phyloP scores from a whole-genome alignment of 2,797 vertebrate species.

The Crocidura indochinensis region DNA sequence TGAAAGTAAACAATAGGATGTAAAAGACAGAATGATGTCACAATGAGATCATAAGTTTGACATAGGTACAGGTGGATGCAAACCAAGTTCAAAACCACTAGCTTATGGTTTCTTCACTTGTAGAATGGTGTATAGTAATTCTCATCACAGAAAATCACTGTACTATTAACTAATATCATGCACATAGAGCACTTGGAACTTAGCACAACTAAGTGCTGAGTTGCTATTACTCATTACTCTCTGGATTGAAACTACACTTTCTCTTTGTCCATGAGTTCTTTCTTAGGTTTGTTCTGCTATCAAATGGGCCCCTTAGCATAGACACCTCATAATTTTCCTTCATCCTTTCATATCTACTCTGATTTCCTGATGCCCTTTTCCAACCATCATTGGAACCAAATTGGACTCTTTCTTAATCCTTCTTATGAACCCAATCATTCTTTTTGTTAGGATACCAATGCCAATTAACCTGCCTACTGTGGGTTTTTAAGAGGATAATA shows the following conservation, averaged over 20 bases:
- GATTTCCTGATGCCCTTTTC: too few species aligned
- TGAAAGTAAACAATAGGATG: not conserved
- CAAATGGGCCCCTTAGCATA: too few species aligned
- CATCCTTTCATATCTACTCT: too few species aligned
- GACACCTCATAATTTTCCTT: too few species aligned
- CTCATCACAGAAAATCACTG: not conserved
- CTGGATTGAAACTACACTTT: too few species aligned
- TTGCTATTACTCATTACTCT: too few species aligned
- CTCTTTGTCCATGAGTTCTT: too few species aligned
- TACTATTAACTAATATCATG: not conserved
- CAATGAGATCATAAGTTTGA: not conserved
- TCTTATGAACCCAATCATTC: not conserved
- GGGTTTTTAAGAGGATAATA: conserved; percentile 17
- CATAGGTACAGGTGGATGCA: not conserved
- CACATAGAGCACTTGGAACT: not conserved
- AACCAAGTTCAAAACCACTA: conserved; percentile 26
- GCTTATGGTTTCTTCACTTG: not conserved
- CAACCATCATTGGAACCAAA: too few species aligned
- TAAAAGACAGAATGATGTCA: not conserved
- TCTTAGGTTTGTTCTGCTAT: too few species aligned
- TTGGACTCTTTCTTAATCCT: too few species aligned
- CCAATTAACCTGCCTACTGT: not conserved
- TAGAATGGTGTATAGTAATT: not conserved
- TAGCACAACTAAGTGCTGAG: not conserved
- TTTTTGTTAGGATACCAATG: not conserved